Evolutionary conservation across 2,113 vertebrate genomes (phyloP).

Genomic region (Acrocephalus arundinaceus): DNA sequence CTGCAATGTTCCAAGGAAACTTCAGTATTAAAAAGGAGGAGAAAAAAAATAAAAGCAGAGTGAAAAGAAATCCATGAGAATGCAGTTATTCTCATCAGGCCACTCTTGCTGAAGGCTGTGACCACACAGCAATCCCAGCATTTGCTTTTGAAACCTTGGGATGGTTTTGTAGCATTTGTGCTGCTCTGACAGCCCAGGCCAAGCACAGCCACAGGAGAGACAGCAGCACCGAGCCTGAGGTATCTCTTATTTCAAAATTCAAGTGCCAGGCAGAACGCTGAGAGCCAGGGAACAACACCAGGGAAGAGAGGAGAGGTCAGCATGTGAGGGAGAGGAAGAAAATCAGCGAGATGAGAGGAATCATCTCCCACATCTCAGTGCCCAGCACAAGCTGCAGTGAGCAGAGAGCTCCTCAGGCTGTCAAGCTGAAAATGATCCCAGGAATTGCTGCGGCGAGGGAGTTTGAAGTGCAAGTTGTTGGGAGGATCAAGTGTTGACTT

Average conservation of each 20-base stretch:
- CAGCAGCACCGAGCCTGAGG: background rate
- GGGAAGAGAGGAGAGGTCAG: background rate
- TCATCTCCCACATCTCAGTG: background rate
- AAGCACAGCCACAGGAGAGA: rapidly evolving
- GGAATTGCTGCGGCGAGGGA: background rate
- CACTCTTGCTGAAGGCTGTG: background rate
- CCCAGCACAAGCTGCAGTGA: background rate
- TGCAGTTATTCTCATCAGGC: background rate
- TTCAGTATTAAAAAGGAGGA: background rate
- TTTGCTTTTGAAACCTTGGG: background rate
- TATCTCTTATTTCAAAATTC: background rate
- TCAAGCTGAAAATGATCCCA: background rate
- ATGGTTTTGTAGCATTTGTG: rapidly evolving
- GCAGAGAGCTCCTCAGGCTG: background rate
- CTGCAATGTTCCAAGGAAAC: background rate
- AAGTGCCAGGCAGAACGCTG: background rate
- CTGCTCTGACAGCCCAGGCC: rapidly evolving
- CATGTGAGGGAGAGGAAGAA: background rate
- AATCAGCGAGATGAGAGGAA: background rate
- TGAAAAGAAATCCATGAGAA: background rate
- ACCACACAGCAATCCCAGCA: background rate
- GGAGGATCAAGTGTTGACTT: background rate
- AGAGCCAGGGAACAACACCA: background rate
- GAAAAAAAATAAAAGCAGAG: background rate
- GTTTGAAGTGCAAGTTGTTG: background rate